Conservation (phyloP, 2,113 vertebrate species). For the Gopherus flavomarginatus region DNA sequence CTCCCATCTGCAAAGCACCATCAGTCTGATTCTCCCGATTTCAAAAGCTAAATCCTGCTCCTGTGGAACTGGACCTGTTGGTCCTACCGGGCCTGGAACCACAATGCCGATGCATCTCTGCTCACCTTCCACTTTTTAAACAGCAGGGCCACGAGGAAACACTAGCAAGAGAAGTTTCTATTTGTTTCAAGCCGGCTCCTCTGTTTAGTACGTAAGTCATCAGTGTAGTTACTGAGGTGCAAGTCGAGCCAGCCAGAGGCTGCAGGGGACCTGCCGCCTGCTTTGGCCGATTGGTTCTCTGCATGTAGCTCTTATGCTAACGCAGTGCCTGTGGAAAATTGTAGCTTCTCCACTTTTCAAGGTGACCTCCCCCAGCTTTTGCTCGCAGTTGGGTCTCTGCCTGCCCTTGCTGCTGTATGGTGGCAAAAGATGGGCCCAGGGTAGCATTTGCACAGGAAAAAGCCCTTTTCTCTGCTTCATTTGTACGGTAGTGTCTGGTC, state of each 20-base stretch:
- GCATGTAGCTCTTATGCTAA: background rate
- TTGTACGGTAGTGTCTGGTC: background rate
- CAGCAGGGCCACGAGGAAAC: background rate
- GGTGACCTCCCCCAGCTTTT: background rate
- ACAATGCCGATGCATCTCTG: no score
- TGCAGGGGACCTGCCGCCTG: no score
- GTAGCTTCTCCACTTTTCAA: background rate
- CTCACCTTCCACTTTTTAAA: background rate
- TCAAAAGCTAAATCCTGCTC: background rate
- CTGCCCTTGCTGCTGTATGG: background rate
- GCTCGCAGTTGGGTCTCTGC: background rate
- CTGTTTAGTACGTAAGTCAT: background rate
- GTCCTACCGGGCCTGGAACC: background rate
- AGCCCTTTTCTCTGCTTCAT: no score
- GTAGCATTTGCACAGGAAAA: background rate
- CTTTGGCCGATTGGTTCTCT: background rate
- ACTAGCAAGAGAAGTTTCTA: background rate
- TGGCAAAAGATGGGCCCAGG: background rate
- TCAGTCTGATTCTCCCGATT: background rate
- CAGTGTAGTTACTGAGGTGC: background rate
- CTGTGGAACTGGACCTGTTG: background rate
- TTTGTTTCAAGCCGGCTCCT: background rate
- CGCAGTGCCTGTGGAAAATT: background rate
- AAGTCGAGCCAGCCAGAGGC: background rate
- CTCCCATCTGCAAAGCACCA: background rate